Percentiles rank a stretch among this genome's conserved stretches.
phyloP scores from a whole-genome alignment of 2,888 invertebrate genomes.

The Thereva unica region DNA sequence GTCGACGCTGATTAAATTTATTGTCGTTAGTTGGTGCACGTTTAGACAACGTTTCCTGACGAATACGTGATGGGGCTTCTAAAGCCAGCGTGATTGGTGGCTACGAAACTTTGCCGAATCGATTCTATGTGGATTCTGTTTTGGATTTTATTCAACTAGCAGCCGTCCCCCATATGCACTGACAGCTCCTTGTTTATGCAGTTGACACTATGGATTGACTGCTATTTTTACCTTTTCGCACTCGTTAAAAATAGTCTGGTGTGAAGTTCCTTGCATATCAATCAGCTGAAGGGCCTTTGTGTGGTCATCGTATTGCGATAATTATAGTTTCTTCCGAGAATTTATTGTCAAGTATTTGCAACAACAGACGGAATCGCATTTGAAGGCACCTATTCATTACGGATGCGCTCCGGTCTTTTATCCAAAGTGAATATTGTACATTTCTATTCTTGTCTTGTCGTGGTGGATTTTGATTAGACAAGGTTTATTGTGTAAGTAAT shows the following conservation, averaged over 20 bases:
- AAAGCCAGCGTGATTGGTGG: background rate
- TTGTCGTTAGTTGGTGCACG: slow-evolving; percentile 27
- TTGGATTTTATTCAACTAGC: too few species aligned
- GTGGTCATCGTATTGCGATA: slow-evolving; percentile 32
- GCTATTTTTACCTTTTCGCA: slow-evolving; percentile 34
- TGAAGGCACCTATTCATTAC: too few species aligned
- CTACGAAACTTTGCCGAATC: background rate
- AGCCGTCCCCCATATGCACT: background rate
- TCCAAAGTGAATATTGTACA: too few species aligned
- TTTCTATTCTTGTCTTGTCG: too few species aligned
- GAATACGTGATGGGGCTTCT: slow-evolving; percentile 24
- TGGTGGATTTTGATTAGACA: too few species aligned
- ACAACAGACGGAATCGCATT: too few species aligned
- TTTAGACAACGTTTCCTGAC: slow-evolving; percentile 34
- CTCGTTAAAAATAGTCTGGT: slow-evolving; percentile 25
- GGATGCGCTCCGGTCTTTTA: too few species aligned
- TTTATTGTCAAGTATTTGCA: background rate
- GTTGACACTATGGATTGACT: slow-evolving; percentile 27
- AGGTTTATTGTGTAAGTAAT: too few species aligned
- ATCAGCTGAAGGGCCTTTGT: slow-evolving; percentile 21
- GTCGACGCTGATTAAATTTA: slow-evolving; percentile 25
- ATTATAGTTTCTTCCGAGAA: slow-evolving; percentile 32
- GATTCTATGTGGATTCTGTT: slow-evolving; percentile 9
- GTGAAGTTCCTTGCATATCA: slow-evolving; percentile 9
- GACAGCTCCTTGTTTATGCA: slow-evolving; percentile 33